Conservation (phyloP, 2,888 invertebrate species). For the Stegana nigrithorax region DNA sequence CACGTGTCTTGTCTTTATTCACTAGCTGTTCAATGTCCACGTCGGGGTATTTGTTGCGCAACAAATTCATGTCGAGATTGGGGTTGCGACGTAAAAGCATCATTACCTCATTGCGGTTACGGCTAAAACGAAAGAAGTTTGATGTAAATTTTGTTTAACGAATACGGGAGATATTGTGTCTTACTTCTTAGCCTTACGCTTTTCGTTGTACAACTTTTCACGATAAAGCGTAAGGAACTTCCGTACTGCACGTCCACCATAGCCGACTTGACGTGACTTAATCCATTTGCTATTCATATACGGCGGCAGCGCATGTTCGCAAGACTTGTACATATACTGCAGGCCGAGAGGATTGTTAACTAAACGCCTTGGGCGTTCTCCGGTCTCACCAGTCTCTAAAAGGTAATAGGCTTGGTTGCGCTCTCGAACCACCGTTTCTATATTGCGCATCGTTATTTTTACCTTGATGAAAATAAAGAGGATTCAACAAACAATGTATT, state of each 20-base stretch:
- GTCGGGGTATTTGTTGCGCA: conserved; percentile 80
- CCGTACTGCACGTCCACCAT: conserved; percentile 73
- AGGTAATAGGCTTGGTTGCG: conserved; percentile 89
- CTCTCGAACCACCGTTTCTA: conserved; percentile 91
- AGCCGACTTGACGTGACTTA: conserved; percentile 72
- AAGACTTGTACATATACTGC: conserved; percentile 71
- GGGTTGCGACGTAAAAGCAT: conserved; percentile 81
- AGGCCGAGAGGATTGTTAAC: conserved; percentile 75
- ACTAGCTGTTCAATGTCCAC: conserved; percentile 79
- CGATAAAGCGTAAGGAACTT: conserved; percentile 74
- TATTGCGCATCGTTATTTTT: conserved; percentile 92
- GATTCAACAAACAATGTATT: neutral
- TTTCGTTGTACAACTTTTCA: conserved; percentile 75
- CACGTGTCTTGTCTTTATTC: conserved; percentile 72
- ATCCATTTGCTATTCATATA: conserved; percentile 77
- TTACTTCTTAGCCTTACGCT: conserved; percentile 72
- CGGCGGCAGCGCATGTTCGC: conserved; percentile 77
- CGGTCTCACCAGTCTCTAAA: conserved; percentile 89
- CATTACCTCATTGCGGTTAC: conserved; percentile 77
- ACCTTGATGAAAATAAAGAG: conserved; percentile 69
- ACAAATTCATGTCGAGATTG: conserved; percentile 77
- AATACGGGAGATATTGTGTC: too few relatives aligned
- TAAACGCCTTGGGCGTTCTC: conserved; percentile 78
- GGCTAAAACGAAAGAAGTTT: conserved; percentile 54
- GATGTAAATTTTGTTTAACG: neutral